Percentiles rank a stretch among this genome's conserved stretches.
Conservation (phyloP, 2,113 vertebrate genomes). For the Polypterus senegalus region DNA sequence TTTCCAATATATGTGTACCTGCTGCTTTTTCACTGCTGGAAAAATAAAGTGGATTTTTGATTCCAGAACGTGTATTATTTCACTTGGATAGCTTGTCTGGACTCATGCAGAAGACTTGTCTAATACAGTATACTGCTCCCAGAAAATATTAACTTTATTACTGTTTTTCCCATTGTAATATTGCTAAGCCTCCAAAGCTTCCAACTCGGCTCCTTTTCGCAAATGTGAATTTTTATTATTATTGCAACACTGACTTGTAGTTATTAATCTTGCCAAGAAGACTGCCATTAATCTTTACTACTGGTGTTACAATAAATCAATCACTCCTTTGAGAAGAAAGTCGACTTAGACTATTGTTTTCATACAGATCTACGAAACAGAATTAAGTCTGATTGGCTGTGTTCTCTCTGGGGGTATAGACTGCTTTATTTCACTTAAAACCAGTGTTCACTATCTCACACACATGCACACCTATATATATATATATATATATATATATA, state of each 20-base stretch:
- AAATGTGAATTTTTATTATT: not conserved
- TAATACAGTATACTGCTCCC: not conserved
- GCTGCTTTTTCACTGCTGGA: too few relatives aligned
- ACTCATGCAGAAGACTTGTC: not conserved
- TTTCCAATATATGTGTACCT: too few relatives aligned
- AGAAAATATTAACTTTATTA: slow-evolving; percentile 2
- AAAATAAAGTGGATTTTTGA: too few relatives aligned
- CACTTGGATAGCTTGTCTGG: not conserved
- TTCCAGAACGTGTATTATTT: not conserved
- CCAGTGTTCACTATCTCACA: too few relatives aligned
- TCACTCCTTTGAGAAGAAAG: slow-evolving; percentile 1
- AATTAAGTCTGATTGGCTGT: too few relatives aligned
- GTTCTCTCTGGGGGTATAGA: too few relatives aligned
- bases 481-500: too few relatives aligned
- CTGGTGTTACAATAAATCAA: slow-evolving; percentile 5
- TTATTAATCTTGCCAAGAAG: not conserved
- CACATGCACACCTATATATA: too few relatives aligned
- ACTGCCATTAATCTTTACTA: slow-evolving; percentile 5
- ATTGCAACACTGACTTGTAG: slow-evolving; percentile 3
- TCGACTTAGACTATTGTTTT: not conserved
- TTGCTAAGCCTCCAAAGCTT: not conserved
- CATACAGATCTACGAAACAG: not conserved
- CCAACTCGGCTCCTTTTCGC: not conserved
- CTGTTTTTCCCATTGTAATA: not conserved
- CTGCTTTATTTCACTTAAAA: too few relatives aligned